phyloP scores from a whole-genome alignment of 2,888 invertebrate species.

The Polyploca ridens region DNA sequence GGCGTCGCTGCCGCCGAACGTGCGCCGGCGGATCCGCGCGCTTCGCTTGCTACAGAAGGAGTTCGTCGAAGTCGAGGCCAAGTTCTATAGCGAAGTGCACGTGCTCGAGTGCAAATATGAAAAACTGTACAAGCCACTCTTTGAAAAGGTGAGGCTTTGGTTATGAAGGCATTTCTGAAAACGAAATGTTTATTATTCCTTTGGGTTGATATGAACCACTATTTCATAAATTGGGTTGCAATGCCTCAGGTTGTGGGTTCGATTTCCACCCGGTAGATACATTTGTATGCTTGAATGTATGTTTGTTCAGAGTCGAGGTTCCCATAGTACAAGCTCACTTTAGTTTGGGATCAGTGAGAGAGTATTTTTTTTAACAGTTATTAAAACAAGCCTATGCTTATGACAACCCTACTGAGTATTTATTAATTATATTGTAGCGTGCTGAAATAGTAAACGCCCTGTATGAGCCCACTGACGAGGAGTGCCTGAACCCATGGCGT shows the following conservation, averaged over 20 bases:
- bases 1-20: slow-evolving; percentile 88
- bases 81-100: slow-evolving; percentile 97
- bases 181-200: too few species aligned
- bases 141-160: slow-evolving; percentile 87
- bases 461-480: slow-evolving; percentile 95
- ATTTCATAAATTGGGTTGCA: too few species aligned
- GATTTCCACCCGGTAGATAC: too few species aligned
- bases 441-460: slow-evolving; percentile 87
- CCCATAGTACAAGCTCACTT: too few species aligned
- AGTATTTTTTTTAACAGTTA: too few species aligned
- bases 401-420: too few species aligned
- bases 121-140: slow-evolving; percentile 89
- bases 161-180: not conserved
- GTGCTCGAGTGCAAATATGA: slow-evolving; percentile 96
- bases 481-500: slow-evolving; percentile 95
- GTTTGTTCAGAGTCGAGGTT: too few species aligned
- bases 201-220: too few species aligned
- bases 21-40: slow-evolving; percentile 92
- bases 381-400: too few species aligned
- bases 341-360: too few species aligned
- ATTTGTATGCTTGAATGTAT: too few species aligned
- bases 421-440: slow-evolving; percentile 56
- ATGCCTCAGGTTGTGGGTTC: too few species aligned
- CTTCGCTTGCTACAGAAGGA: slow-evolving; percentile 94
- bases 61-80: slow-evolving; percentile 93